Evolutionary conservation across 2,888 invertebrate genomes (phyloP), one percentile per base, ranked within the genome.

Genomic region (Cheiracanthium punctorium): DNA sequence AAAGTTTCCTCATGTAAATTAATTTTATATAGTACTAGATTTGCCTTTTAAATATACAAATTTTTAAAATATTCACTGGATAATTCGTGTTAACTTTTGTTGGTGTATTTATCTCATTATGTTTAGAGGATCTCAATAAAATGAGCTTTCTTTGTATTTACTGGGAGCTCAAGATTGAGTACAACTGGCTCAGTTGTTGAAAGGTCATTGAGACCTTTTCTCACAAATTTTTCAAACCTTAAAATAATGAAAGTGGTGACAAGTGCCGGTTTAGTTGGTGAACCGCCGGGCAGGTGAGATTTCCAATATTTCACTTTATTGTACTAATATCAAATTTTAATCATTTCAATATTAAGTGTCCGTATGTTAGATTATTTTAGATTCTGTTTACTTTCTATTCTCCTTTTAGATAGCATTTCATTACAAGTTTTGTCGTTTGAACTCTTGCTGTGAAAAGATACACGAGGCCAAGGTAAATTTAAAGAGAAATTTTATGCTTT

Each of bases 211-310:
- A 69, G 69, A 33, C 69, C 33, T 33, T 8, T n/a, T 8, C 10
- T 0, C 14, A 69, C 14, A 28, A 29, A 74, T 80, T 58, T 58
- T 64, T 24, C 70, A 28, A 69, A 75, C 28, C 8, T 71, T 72
- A 87, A 87, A 72, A 87, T 76, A 37, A 87, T 87, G 86, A 87
- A 87, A 87, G 81, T 87, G 37, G 86, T 87, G 37, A 87, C 86
- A 29, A 72, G 86, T 76, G 86, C 69, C 52, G 86, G 86, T 33
- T 75, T 87, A 75, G 86, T 87, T 65, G 86, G 86, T 29, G 86
- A 87, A 87, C 86, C 86, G 64, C 86, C 86, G 24, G 86, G 86
- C 86, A 87, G 86, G 86, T 87, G 81, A 69, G 8, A 20, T 28
- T 1, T 10, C 0, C 1, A n/a, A 4, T 64, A 20, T 28, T 28